Evolutionary conservation across 2,797 vertebrate genomes (phyloP), one percentile per base, ranked within the genome.

Genomic region (Podargus strigoides): DNA sequence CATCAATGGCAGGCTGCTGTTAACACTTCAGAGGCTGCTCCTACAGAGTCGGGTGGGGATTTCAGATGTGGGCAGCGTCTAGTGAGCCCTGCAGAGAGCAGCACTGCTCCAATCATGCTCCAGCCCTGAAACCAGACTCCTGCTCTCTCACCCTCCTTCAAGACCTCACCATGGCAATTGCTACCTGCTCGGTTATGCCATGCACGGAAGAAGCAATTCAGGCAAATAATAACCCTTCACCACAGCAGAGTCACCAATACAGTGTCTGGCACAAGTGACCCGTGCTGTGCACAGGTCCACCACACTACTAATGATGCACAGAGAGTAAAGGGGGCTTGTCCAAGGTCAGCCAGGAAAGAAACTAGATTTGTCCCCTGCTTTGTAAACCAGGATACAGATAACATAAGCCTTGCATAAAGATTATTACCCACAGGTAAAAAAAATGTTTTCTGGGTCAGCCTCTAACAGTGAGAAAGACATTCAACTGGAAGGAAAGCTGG

Each of bases 41-140:
- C 60, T 0, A 1, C 42, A 27, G 27, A 47, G 41, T 3, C 3
- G 1, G 20, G n/a, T 28, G 4, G 15, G 14, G 42, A 27, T 17
- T 67, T 76, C 0, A 7, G 67, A 36, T 8, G 21, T 3, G 0
- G 67, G 37, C 56, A 58, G 80, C 91, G 59, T 49, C 76, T 5
- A 0, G 5, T 0, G 4, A 77, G 55, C 68, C 91, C 95, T 87
- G 90, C 83, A 95, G 96, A 87, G 95, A 94, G 90, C 95, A 96
- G 95, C 88, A 94, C 80, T 13, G 74, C 74, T 90, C 90, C 83
- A 90, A 28, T 30, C 74, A 76, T 0, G 4, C 39, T 67, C 39
- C 77, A 44, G 80, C 74, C 76, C 78, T 49, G 80, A 83, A 55
- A 44, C 8, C 28, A 55, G 42, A 4, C 10, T 73, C 56, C 85